Evolutionary conservation across 2,113 vertebrate genomes (phyloP).

Genomic region (Leptobrachium leishanense): DNA sequence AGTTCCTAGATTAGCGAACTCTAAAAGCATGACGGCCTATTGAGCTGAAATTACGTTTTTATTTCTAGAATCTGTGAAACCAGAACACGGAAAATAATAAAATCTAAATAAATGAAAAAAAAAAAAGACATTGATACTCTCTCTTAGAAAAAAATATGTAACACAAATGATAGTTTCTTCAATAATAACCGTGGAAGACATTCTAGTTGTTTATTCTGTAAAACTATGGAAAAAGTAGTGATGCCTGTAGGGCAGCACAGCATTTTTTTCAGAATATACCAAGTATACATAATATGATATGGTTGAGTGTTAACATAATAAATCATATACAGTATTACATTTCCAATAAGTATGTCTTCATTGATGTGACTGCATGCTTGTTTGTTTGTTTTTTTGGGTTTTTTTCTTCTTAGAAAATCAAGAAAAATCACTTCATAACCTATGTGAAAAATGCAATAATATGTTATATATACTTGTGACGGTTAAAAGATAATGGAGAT

Average conservation of each 20-base stretch:
- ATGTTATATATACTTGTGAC: conserved; percentile 78
- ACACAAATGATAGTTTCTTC: conserved; percentile 49
- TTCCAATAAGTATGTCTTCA: conserved; percentile 83
- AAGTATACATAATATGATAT: conserved; percentile 81
- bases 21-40: conserved; percentile 68
- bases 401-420: conserved; percentile 58
- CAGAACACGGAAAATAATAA: conserved; percentile 56
- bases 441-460: conserved; percentile 86
- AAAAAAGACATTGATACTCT: conserved; percentile 71
- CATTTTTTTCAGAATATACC: conserved; percentile 69
- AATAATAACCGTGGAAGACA: conserved; percentile 69
- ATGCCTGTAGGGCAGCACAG: conserved; percentile 76
- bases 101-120: conserved; percentile 52
- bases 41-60: conserved; percentile 67
- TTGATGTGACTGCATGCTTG: conserved; percentile 85
- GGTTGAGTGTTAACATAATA: conserved; percentile 85
- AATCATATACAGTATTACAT: conserved; percentile 84
- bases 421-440: conserved; percentile 72
- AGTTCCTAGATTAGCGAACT: conserved; percentile 61
- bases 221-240: conserved; percentile 70
- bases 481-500: conserved; percentile 74
- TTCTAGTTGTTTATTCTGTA: conserved; percentile 72
- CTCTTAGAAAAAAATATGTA: conserved; percentile 55
- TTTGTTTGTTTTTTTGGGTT: conserved; percentile 61
- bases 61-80: conserved; percentile 67